phyloP scores from a whole-genome alignment of 2,113 vertebrate species.

The Larimichthys crocea region DNA sequence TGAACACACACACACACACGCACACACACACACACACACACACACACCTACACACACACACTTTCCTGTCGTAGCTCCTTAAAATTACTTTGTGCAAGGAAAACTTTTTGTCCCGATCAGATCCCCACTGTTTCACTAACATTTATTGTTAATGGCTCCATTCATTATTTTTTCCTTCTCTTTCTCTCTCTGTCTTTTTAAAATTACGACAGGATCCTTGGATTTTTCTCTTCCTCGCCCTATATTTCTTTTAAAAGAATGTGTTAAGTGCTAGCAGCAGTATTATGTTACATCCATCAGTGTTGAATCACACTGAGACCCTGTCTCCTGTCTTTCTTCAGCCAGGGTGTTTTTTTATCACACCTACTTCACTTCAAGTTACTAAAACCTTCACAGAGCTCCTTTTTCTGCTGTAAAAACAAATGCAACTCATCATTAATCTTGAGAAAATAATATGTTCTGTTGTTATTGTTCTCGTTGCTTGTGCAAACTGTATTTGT shows the following conservation, averaged over 20 bases:
- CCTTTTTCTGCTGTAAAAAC: background rate
- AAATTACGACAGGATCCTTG: conserved; percentile 30
- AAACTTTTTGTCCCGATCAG: conserved; percentile 45
- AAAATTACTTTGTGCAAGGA: conserved; percentile 31
- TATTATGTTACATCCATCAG: conserved; percentile 41
- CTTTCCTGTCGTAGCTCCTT: conserved; percentile 35
- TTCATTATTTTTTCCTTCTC: conserved; percentile 8
- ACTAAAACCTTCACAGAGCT: background rate
- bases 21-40: conserved; percentile 23
- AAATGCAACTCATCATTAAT: background rate
- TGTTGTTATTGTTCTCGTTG: background rate
- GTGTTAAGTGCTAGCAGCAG: conserved; percentile 19
- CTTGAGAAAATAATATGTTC: background rate
- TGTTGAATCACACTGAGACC: conserved; percentile 16
- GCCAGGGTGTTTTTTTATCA: background rate
- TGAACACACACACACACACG: conserved; percentile 35
- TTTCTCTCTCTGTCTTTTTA: conserved; percentile 21
- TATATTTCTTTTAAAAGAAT: conserved; percentile 10
- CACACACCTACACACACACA: conserved; percentile 32
- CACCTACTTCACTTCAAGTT: background rate
- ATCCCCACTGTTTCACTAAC: conserved; percentile 44
- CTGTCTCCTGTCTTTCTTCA: background rate
- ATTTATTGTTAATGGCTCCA: conserved; percentile 1
- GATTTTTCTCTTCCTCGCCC: conserved; percentile 25
- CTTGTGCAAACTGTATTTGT: background rate